Base-by-base conservation (phyloP, 2,113 vertebrate species). In the Mormoops blainvillei region DNA sequence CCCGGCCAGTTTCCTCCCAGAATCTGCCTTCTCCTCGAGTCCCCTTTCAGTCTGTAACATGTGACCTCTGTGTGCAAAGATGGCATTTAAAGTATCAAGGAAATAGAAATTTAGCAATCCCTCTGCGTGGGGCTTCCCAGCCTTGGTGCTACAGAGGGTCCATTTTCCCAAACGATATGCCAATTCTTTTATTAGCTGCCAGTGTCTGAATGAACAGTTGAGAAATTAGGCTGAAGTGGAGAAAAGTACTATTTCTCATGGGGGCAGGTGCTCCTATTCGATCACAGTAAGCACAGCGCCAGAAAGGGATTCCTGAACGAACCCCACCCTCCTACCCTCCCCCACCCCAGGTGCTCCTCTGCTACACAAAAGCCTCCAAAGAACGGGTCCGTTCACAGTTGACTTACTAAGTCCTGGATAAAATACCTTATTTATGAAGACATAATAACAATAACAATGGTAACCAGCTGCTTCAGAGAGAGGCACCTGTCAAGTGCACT, bases 311-410 rank as follows among this genome's bases (percentile, higher is more conserved):
- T 71, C 63, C 71, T 5, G 1, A 92, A 96, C 87, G 43, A 26
- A 85, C 41, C 38, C 33, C 83, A 36, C 12, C 36, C 77, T 36
- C 22, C 24, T 9, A 13, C 85, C 86, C 65, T 85, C 54, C 81
- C 94, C 65, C 38, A 89, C 0, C 0, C 22, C n/a, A 41, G 3
- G 31, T 13, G 0, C 16, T 36, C 26, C 41, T 20, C n/a, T 33
- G 45, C 43, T 73, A 14, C 5, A 19, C n/a, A 13, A 33, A 56
- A 16, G 48, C 33, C 22, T 63, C 50, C 43, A 48, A 85, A 90
- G 19, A 45, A 50, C 28, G 50, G 24, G 16, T 33, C 38, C 43
- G 26, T 52, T 52, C 52, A 56, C 5, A 33, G 5, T 41, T 67
- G 33, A 67, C 33, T 48, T 50, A 26, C 5, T 31, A 81, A 50